Evolutionary conservation across 2,113 vertebrate species (phyloP), one percentile per base, ranked within the genome.

Genomic region (Drymodes brunneopygia): DNA sequence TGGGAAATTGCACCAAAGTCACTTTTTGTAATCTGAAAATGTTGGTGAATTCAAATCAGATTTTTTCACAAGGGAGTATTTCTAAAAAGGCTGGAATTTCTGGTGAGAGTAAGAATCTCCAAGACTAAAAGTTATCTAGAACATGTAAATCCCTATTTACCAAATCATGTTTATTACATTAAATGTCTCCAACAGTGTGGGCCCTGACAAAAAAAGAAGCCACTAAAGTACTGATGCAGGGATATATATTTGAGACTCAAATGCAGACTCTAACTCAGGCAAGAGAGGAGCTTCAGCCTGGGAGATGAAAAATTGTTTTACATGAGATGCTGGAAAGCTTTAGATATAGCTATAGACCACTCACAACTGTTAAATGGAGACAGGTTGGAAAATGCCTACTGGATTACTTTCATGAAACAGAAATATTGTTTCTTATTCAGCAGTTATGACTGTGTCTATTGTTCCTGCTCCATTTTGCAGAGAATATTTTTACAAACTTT

Each of bases 391-490:
- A 92, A 81, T 88, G 65, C 53, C 72, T 71, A 44, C 60, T 71
- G 70, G 27, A 54, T 86, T 92, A 23, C 82, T 81, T 88, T 62
- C 4, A 28, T 60, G 86, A 54, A 90, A 51, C 29, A 88, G 54
- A 67, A 96, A 47, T 74, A 27, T 31, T 66, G 21, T 69, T 88
- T 92, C 71, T 93, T 92, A 73, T 44, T 94, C 88, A 83, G 38
- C 54, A 83, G 62, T 90, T 95, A 73, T 35, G 71, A 77, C 90
- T 90, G 33, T 66, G 71, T 79, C 81, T 96, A 88, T 95, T 95
- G 81, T 95, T 94, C 62, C 73, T 86, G 51, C 35, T 91, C 71
- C 82, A 70, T 93, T 96, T 90, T 95, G 62, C 24, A 75, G 77
- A 50, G 91, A 78, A 56, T 92, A 90, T 78, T 94, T 97, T 90